These are phyloP conservation scores for Catharus ustulatus DNA, from an alignment of 2,797 vertebrate genomes.

Conservation along the genomic window DNA sequence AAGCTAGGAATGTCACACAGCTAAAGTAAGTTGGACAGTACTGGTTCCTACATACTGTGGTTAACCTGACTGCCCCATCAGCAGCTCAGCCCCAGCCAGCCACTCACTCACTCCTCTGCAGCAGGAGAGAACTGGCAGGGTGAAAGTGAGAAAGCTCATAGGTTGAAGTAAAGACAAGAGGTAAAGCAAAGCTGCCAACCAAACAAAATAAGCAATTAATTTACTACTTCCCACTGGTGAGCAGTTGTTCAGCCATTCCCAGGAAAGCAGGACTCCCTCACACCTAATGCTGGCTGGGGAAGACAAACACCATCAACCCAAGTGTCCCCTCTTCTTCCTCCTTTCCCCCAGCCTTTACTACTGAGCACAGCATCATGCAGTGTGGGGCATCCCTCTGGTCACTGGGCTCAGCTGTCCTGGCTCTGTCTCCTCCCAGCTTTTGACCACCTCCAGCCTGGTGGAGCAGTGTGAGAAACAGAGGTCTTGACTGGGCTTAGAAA, in stretches of 20 bases:
- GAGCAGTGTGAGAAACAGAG: neutral
- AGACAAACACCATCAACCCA: neutral
- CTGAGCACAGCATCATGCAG: accelerated
- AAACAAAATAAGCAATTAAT: neutral
- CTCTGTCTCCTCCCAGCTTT: neutral
- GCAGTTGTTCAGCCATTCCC: neutral
- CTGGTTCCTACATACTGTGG: neutral
- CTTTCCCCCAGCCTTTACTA: neutral
- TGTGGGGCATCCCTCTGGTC: neutral
- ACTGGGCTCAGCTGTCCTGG: neutral
- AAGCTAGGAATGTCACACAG: neutral
- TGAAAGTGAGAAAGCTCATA: neutral
- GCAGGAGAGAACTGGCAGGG: neutral
- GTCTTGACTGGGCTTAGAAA: neutral
- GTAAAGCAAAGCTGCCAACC: neutral
- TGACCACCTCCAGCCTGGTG: neutral
- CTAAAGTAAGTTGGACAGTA: neutral
- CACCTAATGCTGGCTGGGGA: accelerated
- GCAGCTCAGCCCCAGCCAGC: neutral
- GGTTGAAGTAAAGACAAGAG: neutral
- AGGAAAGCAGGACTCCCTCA: neutral
- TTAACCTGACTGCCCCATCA: neutral
- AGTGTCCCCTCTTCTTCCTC: neutral
- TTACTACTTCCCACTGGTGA: accelerated
- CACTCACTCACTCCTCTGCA: neutral